These are phyloP conservation scores for Aphis gossypii DNA, from an alignment of 1,140 invertebrate species.

Conservation along the genomic window DNA sequence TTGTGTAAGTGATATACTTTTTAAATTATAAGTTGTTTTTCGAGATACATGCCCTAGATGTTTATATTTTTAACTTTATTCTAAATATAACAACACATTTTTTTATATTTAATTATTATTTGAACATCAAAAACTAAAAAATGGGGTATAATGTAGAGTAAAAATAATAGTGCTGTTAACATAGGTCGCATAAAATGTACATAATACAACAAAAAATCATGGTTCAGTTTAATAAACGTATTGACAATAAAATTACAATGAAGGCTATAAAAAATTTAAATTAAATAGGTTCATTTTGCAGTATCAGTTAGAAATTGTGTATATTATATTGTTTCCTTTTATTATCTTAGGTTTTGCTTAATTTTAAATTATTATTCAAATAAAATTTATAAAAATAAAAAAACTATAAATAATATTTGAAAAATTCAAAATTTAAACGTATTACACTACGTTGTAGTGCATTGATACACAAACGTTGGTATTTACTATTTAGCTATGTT, in stretches of 20 bases:
- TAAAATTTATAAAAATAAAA: background rate
- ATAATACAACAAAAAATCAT: background rate
- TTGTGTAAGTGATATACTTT: background rate
- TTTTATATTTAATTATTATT: constrained; percentile 21
- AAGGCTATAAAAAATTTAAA: background rate
- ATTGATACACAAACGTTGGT: background rate
- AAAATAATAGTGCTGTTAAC: background rate
- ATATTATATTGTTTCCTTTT: background rate
- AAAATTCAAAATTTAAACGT: background rate
- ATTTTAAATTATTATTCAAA: background rate
- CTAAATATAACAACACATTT: background rate
- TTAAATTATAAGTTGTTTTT: background rate
- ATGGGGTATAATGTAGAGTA: background rate
- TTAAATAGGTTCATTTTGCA: background rate
- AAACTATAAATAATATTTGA: background rate
- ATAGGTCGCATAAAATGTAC: background rate
- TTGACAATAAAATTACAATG: background rate
- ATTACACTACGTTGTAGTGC: background rate
- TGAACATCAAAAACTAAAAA: background rate
- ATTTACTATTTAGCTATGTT: background rate
- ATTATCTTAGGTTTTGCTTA: background rate
- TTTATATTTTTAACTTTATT: background rate
- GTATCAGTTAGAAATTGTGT: background rate
- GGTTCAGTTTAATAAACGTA: background rate
- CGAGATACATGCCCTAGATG: background rate